Percentiles rank a stretch among this genome's conserved stretches.
phyloP scores from a whole-genome alignment of 53 echinoderm and acorn worm species.

The Glandiceps talaboti region DNA sequence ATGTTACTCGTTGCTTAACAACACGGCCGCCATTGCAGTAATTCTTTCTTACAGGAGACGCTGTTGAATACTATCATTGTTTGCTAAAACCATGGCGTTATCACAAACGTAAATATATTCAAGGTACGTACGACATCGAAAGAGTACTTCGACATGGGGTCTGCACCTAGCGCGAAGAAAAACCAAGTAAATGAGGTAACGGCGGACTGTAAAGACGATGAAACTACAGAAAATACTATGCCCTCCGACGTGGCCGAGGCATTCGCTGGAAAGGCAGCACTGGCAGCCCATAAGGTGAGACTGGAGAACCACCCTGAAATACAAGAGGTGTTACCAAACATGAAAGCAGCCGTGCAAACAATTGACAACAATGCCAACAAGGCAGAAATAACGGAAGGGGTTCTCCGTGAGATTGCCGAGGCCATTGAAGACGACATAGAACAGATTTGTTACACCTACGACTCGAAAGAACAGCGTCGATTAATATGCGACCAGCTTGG shows the following conservation, averaged over 20 bases:
- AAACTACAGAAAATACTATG: not conserved
- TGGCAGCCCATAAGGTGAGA: not conserved
- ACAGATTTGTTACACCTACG: not conserved
- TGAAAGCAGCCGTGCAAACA: not conserved
- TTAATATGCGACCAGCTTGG: not conserved
- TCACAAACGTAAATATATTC: too few relatives aligned
- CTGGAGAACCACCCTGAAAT: not conserved
- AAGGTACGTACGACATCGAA: too few relatives aligned
- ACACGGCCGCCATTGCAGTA: too few relatives aligned
- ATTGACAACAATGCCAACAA: not conserved
- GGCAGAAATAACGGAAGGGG: not conserved
- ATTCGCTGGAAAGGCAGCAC: not conserved
- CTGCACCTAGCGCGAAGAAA: not conserved
- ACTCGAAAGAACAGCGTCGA: not conserved
- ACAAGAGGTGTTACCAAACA: not conserved
- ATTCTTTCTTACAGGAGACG: too few relatives aligned
- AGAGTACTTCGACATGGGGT: not conserved
- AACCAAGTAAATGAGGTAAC: not conserved
- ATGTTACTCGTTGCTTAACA: too few relatives aligned
- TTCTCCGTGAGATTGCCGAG: not conserved
- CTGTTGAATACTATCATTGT: too few relatives aligned
- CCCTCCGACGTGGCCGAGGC: too few relatives aligned
- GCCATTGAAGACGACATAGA: not conserved
- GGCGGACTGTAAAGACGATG: not conserved
- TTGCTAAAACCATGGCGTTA: too few relatives aligned